Conservation (phyloP, 2,888 invertebrate species). For the Papilio elwesi region DNA sequence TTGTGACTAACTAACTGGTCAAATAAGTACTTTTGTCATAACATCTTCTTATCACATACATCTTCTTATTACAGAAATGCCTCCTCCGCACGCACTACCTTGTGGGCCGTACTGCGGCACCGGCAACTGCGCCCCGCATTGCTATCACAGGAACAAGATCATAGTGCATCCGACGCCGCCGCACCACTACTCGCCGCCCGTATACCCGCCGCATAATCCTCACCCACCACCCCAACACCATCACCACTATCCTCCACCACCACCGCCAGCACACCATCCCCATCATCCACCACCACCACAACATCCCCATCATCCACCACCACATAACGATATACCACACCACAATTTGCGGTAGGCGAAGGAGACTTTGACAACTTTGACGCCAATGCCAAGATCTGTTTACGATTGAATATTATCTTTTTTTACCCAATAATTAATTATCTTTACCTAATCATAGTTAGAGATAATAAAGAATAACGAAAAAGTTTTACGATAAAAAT, state of each 20-base stretch:
- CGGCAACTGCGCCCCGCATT: slow-evolving; percentile 63
- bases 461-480: not conserved
- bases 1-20: too few species aligned
- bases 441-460: too few species aligned
- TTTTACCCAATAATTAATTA: not conserved
- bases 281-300: slow-evolving; percentile 45
- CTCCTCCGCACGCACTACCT: slow-evolving; percentile 63
- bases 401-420: not conserved
- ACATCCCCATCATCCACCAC: slow-evolving; percentile 45
- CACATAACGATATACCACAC: slow-evolving; percentile 41
- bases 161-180: slow-evolving; percentile 46
- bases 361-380: slow-evolving; percentile 33
- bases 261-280: slow-evolving; percentile 41
- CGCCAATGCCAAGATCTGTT: slow-evolving; percentile 16
- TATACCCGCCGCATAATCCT: slow-evolving; percentile 43
- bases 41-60: slow-evolving; percentile 28
- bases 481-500: not conserved
- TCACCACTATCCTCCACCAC: slow-evolving; percentile 35
- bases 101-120: slow-evolving; percentile 68
- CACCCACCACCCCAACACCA: slow-evolving; percentile 43
- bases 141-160: slow-evolving; percentile 52
- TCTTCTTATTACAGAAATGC: slow-evolving; percentile 60
- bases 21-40: too few species aligned
- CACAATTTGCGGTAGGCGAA: slow-evolving; percentile 35
- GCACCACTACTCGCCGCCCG: slow-evolving; percentile 45